Evolutionary conservation across 2,888 invertebrate genomes (phyloP).

Genomic region (Antheraea yamamai): DNA sequence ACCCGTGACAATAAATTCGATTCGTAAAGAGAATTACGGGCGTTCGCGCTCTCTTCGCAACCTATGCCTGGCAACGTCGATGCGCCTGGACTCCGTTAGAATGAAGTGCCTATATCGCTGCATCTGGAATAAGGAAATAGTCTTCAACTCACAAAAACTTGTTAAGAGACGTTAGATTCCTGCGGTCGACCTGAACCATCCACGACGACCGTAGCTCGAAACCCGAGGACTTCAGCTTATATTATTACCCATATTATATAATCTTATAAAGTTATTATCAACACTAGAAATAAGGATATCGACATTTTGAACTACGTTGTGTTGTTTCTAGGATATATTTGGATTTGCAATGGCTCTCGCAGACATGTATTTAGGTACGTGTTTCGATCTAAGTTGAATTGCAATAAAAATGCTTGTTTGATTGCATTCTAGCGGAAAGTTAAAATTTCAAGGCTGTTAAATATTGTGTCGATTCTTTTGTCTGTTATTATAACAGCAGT

Average conservation of each 20-base stretch:
- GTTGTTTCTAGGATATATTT: constrained; percentile 45
- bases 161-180: constrained; percentile 93
- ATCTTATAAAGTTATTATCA: constrained; percentile 60
- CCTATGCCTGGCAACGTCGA: constrained; percentile 77
- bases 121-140: constrained; percentile 96
- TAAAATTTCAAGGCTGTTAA: constrained; percentile 54
- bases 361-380: constrained; percentile 77
- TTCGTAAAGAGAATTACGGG: constrained; percentile 64
- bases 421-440: constrained; percentile 51
- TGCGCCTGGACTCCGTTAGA: constrained; percentile 78
- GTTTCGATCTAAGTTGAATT: constrained; percentile 34
- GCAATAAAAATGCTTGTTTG: constrained; percentile 30
- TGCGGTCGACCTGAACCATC: constrained; percentile 50
- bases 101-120: constrained; percentile 91
- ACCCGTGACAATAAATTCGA: constrained; percentile 79
- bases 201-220: constrained; percentile 72
- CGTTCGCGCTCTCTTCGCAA: constrained; percentile 73
- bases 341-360: constrained; percentile 72
- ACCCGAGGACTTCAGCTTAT: constrained; percentile 66
- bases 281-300: constrained; percentile 53
- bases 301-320: constrained; percentile 54
- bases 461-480: constrained; percentile 24
- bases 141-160: constrained; percentile 95
- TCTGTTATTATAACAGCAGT: not conserved
- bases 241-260: constrained; percentile 67